phyloP scores from a whole-genome alignment of 2,113 vertebrate genomes.

The Mobula hypostoma region DNA sequence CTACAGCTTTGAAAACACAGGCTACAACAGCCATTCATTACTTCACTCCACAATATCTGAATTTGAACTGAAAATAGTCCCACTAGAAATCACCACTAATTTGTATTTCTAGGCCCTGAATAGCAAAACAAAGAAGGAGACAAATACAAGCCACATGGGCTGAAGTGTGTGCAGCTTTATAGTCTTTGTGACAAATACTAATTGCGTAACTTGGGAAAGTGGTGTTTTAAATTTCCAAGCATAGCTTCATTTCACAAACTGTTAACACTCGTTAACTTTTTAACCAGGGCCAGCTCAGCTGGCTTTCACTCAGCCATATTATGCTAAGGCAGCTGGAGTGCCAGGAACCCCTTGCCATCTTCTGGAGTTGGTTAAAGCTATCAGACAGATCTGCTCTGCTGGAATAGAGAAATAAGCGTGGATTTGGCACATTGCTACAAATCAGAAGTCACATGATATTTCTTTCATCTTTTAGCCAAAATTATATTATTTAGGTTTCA shows the following conservation, averaged over 20 bases:
- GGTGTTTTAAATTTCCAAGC: neutral
- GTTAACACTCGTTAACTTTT: slow-evolving; percentile 30
- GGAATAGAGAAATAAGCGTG: neutral
- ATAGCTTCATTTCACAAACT: slow-evolving; percentile 6
- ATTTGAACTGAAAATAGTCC: neutral
- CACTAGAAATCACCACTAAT: neutral
- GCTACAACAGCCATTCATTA: neutral
- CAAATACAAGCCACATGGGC: slow-evolving; percentile 29
- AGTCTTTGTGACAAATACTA: slow-evolving; percentile 27
- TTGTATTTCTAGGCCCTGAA: slow-evolving; percentile 11
- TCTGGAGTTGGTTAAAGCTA: slow-evolving; percentile 21
- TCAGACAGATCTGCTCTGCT: neutral
- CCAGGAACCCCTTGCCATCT: slow-evolving; percentile 12
- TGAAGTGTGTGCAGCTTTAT: slow-evolving; percentile 3
- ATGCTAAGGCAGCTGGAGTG: neutral
- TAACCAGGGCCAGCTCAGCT: slow-evolving; percentile 17
- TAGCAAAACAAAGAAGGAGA: neutral
- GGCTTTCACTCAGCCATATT: slow-evolving; percentile 28
- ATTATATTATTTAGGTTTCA: neutral
- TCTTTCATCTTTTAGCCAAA: neutral
- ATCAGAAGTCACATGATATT: neutral
- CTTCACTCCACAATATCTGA: neutral
- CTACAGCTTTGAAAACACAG: neutral
- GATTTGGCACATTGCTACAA: neutral
- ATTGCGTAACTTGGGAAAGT: slow-evolving; percentile 1